phyloP scores from a whole-genome alignment of 2,113 vertebrate species.

The Regulus satrapa region DNA sequence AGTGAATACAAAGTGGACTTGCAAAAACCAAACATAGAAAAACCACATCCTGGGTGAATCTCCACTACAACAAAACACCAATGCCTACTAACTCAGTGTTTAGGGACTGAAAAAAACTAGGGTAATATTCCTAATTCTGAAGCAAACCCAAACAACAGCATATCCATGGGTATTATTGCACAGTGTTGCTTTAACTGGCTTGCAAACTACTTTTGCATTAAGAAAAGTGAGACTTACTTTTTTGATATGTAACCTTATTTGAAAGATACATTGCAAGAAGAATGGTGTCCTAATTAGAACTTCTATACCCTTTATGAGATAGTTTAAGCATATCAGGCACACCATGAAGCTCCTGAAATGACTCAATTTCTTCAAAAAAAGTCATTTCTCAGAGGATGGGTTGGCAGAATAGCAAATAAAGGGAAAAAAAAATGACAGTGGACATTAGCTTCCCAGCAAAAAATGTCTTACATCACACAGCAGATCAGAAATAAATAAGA shows the following conservation, averaged over 20 bases:
- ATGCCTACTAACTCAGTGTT: not conserved
- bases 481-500: conserved; percentile 60
- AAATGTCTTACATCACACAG: not conserved
- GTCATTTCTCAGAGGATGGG: not conserved
- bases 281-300: not conserved
- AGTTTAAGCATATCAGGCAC: not conserved
- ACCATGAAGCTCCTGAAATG: not conserved
- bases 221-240: not conserved
- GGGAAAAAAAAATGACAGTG: not conserved
- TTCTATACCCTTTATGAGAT: not conserved
- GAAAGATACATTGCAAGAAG: not conserved
- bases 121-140: not conserved
- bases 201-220: not conserved
- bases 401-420: not conserved
- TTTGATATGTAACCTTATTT: not conserved
- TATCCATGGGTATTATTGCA: not conserved
- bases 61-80: not conserved
- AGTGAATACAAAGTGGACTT: not conserved
- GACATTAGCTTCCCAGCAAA: not conserved
- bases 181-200: not conserved
- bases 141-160: not conserved
- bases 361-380: not conserved
- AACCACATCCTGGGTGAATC: not conserved
- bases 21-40: not conserved
- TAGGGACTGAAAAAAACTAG: not conserved